phyloP scores from a whole-genome alignment of 2,888 invertebrate genomes.

The Cerceris rybyensis region DNA sequence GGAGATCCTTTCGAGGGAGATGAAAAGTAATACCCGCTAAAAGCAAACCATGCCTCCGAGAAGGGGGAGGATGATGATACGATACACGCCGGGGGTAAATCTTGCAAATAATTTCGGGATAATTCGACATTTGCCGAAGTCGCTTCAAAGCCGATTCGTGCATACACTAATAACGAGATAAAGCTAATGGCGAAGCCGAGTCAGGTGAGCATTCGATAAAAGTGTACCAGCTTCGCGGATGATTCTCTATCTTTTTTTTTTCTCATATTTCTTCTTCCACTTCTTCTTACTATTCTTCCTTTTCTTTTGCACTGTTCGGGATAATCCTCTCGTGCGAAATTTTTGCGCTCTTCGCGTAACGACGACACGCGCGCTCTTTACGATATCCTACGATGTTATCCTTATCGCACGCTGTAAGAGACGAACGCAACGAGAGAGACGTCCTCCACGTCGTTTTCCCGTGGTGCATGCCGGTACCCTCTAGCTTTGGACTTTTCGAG shows the following conservation, averaged over 20 bases:
- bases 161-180: too few relatives aligned
- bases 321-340: not conserved
- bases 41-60: constrained; percentile 9
- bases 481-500: constrained; percentile 69
- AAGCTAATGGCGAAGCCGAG: too few relatives aligned
- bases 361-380: constrained; percentile 27
- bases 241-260: too few relatives aligned
- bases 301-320: not conserved
- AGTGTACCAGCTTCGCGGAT: too few relatives aligned
- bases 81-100: constrained; percentile 30
- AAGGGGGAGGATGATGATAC: constrained; percentile 8
- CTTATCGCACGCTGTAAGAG: constrained; percentile 32
- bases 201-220: too few relatives aligned
- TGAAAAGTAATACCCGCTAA: constrained; percentile 20
- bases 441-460: constrained; percentile 44
- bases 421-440: constrained; percentile 46
- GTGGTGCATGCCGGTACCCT: constrained; percentile 59
- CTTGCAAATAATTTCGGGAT: constrained; percentile 16
- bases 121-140: constrained; percentile 13
- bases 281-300: not conserved
- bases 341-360: not conserved
- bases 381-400: constrained; percentile 39
- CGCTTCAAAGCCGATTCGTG: not conserved
- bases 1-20: constrained; percentile 17
- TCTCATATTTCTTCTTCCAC: too few relatives aligned